phyloP scores from a whole-genome alignment of 2,797 vertebrate species.

The Spinibarbus caldwelli region DNA sequence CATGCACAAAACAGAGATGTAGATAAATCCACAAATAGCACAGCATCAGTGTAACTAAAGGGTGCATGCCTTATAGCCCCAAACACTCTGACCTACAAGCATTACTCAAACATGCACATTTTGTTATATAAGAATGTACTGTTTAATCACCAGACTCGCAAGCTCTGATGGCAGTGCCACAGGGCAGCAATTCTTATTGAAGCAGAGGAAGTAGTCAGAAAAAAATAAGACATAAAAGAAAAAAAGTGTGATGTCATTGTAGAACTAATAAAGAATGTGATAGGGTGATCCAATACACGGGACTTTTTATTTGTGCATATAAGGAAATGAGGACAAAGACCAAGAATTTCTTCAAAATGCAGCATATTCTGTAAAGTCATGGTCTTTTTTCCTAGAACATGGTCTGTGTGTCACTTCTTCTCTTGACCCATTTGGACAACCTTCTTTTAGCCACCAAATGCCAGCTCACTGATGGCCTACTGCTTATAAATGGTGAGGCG shows the following conservation, averaged over 20 bases:
- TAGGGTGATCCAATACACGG: not conserved
- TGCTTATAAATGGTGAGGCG: not conserved
- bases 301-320: not conserved
- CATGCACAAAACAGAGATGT: constrained; percentile 62
- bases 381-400: not conserved
- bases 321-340: not conserved
- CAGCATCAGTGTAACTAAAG: constrained; percentile 31
- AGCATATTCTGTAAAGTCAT: not conserved
- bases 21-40: constrained; percentile 53
- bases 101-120: constrained; percentile 73
- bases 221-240: constrained; percentile 50
- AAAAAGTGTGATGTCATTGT: constrained; percentile 19
- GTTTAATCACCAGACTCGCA: constrained; percentile 62
- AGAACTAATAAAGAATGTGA: not conserved
- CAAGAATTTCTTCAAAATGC: not conserved
- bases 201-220: constrained; percentile 62
- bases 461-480: not conserved
- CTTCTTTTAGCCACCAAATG: not conserved
- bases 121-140: constrained; percentile 65
- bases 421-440: not conserved
- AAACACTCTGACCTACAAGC: constrained; percentile 46
- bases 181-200: constrained; percentile 66
- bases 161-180: constrained; percentile 68
- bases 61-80: not conserved
- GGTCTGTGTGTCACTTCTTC: not conserved